phyloP scores from a whole-genome alignment of 2,888 invertebrate genomes.

The Digitonthophagus gazella region DNA sequence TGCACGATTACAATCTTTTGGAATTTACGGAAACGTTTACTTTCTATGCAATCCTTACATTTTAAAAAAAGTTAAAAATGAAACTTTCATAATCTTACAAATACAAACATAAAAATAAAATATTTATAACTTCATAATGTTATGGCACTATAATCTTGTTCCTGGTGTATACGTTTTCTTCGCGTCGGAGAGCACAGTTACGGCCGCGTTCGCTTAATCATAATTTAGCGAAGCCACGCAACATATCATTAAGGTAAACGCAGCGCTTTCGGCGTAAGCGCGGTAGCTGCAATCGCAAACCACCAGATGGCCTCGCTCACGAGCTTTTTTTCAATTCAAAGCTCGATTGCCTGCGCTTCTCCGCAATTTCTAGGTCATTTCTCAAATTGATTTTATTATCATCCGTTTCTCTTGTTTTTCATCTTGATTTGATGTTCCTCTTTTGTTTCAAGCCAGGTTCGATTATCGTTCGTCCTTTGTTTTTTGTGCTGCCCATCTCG shows the following conservation, averaged over 20 bases:
- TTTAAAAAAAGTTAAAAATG: not conserved
- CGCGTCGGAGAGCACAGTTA: not conserved
- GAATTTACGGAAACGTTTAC: not conserved
- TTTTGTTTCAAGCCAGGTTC: not conserved
- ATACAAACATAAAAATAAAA: not conserved
- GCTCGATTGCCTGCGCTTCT: not conserved
- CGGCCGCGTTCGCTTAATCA: not conserved
- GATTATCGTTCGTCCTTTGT: not conserved
- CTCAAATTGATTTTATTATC: not conserved
- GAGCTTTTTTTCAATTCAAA: not conserved
- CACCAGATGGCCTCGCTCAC: not conserved
- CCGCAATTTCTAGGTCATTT: not conserved
- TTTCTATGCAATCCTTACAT: not conserved
- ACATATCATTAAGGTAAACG: slow-evolving; percentile 7
- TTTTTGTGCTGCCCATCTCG: not conserved
- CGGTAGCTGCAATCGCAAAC: slow-evolving; percentile 3
- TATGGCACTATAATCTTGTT: not conserved
- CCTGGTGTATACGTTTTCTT: not conserved
- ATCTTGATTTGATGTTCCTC: too few species aligned
- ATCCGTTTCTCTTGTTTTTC: too few species aligned
- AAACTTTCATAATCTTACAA: not conserved
- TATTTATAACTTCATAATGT: not conserved
- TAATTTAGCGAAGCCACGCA: slow-evolving; percentile 2
- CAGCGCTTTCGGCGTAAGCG: slow-evolving; percentile 6
- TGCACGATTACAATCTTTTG: not conserved